Base-by-base conservation (phyloP, 2,888 invertebrate genomes). In the Dicycla oo region DNA sequence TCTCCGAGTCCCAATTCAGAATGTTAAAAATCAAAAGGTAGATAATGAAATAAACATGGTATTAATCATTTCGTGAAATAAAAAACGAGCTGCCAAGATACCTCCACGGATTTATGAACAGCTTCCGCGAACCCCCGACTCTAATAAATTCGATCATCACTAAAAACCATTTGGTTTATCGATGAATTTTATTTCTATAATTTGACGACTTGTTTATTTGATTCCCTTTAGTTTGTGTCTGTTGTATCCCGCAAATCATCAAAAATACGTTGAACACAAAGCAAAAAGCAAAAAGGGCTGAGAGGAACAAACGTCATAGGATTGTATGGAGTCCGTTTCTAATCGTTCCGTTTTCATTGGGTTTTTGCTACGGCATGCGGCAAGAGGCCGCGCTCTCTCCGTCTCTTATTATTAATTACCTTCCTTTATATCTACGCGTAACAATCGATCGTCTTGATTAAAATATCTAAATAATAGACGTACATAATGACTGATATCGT, bases 361-460 rank as follows among this genome's bases (percentile, higher is more conserved):
- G 92, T 95, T 95, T 96, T 95, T 95, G 92, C 91, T 91, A 88
- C 93, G 90, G 93, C 95, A 95, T 95, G 94, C 94, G 95, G 94
- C 93, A 91, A 89, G 58, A 69, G 77, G 88, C 86, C 89, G 84
- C 88, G 83, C 87, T 88, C 86, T 87, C 88, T 91, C 92, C 90
- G 91, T 91, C 91, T 93, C 90, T 91, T 93, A 92, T 94, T 96
- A 96, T 95, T 96, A 96, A 96, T 96, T 95, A 96, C 91, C 93
- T 95, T 94, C 94, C 86, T 94, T 95, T 94, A 94, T 95, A 89
- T 89, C 88, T 87, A 92, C 88, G 91, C 93, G 91, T 91, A 92
- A 91, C 92, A 93, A 94, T 94, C 91, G 94, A 94, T 94, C 91
- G 93, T 79, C 91, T 95, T 95, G 95, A 96, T 95, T 95, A 95